A percentile compares a stretch with the other conserved stretches of the same genome.
These are phyloP conservation scores for Megalops cyprinoides DNA, from an alignment of 2,797 vertebrate species.

Conservation along the genomic window DNA sequence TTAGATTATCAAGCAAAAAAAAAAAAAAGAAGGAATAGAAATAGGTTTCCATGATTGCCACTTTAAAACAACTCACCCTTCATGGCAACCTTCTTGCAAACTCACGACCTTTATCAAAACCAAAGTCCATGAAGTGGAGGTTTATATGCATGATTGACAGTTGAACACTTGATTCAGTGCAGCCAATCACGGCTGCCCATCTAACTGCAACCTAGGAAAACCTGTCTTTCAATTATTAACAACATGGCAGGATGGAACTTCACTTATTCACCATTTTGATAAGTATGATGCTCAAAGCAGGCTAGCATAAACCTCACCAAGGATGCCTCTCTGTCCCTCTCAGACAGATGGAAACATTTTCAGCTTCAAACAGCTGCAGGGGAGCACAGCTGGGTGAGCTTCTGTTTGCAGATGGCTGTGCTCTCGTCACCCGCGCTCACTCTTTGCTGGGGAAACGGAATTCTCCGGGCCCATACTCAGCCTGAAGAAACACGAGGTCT, in stretches of 20 bases:
- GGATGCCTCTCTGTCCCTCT: neutral
- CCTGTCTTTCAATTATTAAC: too few relatives aligned
- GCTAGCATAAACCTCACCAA: neutral
- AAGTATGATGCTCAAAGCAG: neutral
- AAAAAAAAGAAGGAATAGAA: neutral
- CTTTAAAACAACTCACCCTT: neutral
- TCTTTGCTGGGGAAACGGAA: neutral
- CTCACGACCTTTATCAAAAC: neutral
- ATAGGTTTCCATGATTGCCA: neutral
- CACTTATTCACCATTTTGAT: too few relatives aligned
- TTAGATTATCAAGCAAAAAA: too few relatives aligned
- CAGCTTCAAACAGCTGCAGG: neutral
- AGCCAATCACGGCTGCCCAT: too few relatives aligned
- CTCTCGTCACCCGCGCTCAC: neutral
- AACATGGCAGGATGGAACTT: too few relatives aligned
- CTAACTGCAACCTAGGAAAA: too few relatives aligned
- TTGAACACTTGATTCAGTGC: too few relatives aligned
- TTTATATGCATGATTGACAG: neutral
- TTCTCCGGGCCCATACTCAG: neutral
- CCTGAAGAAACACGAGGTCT: too few relatives aligned
- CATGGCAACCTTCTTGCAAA: neutral
- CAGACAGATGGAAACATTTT: slow-evolving; percentile 4
- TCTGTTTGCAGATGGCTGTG: neutral
- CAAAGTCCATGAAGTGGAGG: neutral
- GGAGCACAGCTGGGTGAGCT: neutral